phyloP scores from a whole-genome alignment of 1,140 invertebrate genomes.

The Helicoverpa zea region DNA sequence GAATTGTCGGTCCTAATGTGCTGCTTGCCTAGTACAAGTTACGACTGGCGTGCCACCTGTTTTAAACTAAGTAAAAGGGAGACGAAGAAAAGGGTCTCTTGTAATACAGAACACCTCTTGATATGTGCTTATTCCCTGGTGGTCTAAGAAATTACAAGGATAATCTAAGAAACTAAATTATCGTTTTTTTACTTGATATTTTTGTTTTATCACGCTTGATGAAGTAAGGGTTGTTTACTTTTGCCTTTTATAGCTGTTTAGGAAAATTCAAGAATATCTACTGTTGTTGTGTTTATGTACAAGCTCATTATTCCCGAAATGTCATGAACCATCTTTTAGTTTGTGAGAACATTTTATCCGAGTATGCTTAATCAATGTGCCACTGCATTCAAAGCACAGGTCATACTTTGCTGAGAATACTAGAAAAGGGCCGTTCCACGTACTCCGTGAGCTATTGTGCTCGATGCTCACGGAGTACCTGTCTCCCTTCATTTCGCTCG shows the following conservation, averaged over 20 bases:
- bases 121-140: slow-evolving; percentile 44
- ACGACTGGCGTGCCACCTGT: not conserved
- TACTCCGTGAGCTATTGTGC: slow-evolving; percentile 41
- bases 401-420: slow-evolving; percentile 42
- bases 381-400: not conserved
- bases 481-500: slow-evolving; percentile 66
- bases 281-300: too few relatives aligned
- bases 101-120: slow-evolving; percentile 30
- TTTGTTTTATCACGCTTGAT: too few relatives aligned
- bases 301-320: too few relatives aligned
- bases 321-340: too few relatives aligned
- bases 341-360: too few relatives aligned
- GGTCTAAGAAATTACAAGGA: slow-evolving; percentile 52
- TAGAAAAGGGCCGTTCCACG: slow-evolving; percentile 48
- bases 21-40: not conserved
- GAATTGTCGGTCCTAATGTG: slow-evolving; percentile 9
- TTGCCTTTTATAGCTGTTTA: too few relatives aligned
- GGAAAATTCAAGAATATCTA: too few relatives aligned
- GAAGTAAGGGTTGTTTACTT: too few relatives aligned
- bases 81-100: slow-evolving; percentile 7
- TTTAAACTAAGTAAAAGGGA: not conserved
- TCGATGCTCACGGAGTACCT: slow-evolving; percentile 63
- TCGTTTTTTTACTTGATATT: not conserved
- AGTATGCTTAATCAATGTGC: too few relatives aligned
- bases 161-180: slow-evolving; percentile 34